Percentiles rank a stretch among this genome's conserved stretches.
These are phyloP conservation scores for Chlamydotis undulata DNA, from an alignment of 2,113 vertebrate species.

Conservation along the genomic window DNA sequence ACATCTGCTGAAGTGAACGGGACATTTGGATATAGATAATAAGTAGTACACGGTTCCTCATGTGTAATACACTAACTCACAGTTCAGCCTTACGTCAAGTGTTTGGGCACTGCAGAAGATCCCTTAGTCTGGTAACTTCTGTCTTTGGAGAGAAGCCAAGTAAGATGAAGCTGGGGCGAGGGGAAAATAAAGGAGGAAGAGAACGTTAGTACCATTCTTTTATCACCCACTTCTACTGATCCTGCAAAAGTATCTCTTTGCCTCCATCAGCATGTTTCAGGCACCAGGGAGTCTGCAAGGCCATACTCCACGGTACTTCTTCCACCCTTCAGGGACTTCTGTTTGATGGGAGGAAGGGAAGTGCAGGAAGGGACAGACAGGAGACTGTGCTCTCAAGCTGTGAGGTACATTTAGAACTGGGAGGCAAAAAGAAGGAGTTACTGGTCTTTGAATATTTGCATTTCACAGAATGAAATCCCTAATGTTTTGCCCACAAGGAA, in stretches of 20 bases:
- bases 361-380: not conserved
- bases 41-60: not conserved
- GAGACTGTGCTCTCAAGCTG: accelerated
- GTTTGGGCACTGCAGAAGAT: not conserved
- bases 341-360: not conserved
- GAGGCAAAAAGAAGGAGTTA: not conserved
- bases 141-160: not conserved
- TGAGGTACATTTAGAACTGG: not conserved
- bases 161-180: not conserved
- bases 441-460: not conserved
- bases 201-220: not conserved
- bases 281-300: not conserved
- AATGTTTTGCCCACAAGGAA: not conserved
- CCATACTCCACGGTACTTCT: not conserved
- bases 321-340: not conserved
- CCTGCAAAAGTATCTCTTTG: not conserved
- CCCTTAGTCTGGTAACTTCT: not conserved
- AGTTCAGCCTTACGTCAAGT: not conserved
- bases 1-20: not conserved
- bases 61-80: not conserved
- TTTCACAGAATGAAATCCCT: not conserved
- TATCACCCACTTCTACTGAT: not conserved
- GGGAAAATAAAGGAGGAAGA: not conserved
- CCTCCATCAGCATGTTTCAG: not conserved
- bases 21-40: not conserved